Evolutionary conservation across 2,113 vertebrate species (phyloP), one percentile per base, ranked within the genome.

Genomic region (Pachycephala philippinensis): DNA sequence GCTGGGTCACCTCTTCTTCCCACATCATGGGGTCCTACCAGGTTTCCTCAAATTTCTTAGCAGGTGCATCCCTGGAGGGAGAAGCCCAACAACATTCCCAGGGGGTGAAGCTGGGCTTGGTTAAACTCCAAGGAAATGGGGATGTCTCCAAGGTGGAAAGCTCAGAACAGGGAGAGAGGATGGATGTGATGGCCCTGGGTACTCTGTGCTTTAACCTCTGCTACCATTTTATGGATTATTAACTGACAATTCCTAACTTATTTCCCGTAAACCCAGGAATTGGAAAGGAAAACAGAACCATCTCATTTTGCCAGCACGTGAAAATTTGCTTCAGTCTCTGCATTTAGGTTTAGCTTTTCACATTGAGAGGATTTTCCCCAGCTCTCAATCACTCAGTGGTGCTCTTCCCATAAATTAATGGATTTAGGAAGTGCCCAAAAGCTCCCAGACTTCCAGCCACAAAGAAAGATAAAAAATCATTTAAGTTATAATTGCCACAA

Each of bases 61-160:
- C n/a, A 68, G 92, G 56, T 81, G 72, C 19, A 66, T 23, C 49
- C 50, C 31, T 3, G 1, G 49, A 53, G n/a, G 65, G 9, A 66
- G 18, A 77, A n/a, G 10, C 24, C 39, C 28, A 33, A 15, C 0
- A 0, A 5, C 26, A 56, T 30, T 10, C 21, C 37, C 22, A 15
- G 49, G 23, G 15, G 42, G 1, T 0, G 4, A 35, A 47, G 42
- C 20, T 57, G 68, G 35, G 47, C 30, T 63, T 24, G 57, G 63
- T 65, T 40, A 16, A 68, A 76, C 26, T 27, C 45, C 57, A 39
- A 44, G 60, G 69, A 81, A 59, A 53, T 4, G 15, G 18, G 21
- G 52, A 9, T n/a, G 45, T 40, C 30, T 52, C 27, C 70, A 33
- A 28, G 10, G 6, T 16, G 35, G 68, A 35, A 60, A 72, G 45